Percentiles rank a stretch among this genome's conserved stretches.
Evolutionary conservation across 2,888 invertebrate species (phyloP).

Genomic region (Mesochorus sp.): DNA sequence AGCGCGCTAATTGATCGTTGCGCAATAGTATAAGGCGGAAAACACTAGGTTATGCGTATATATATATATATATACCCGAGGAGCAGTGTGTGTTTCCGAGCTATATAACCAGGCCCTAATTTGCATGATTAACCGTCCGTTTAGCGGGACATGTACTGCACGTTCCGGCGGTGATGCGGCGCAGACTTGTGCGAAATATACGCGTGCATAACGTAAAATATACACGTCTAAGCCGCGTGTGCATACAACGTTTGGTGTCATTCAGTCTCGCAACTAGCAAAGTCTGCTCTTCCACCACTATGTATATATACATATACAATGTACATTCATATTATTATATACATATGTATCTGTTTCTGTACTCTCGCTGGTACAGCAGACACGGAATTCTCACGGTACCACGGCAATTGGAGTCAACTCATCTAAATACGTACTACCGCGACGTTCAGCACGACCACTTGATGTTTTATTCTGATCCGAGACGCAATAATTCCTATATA

Average conservation of each 20-base stretch:
- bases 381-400: slow-evolving; percentile 80
- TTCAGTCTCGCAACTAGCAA: slow-evolving; percentile 19
- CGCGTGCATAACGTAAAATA: slow-evolving; percentile 31
- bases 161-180: slow-evolving; percentile 33
- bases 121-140: slow-evolving; percentile 64
- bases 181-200: slow-evolving; percentile 4
- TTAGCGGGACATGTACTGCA: slow-evolving; percentile 49
- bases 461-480: slow-evolving; percentile 40
- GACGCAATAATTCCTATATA: slow-evolving; percentile 4
- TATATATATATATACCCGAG: too few relatives aligned
- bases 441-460: slow-evolving; percentile 47
- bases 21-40: slow-evolving; percentile 32
- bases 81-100: slow-evolving; percentile 9
- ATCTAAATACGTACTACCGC: slow-evolving; percentile 77
- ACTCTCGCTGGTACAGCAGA: slow-evolving; percentile 64
- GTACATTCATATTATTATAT: too few relatives aligned
- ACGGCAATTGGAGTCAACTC: slow-evolving; percentile 81
- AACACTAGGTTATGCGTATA: slow-evolving; percentile 32
- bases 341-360: slow-evolving; percentile 51
- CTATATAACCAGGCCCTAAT: slow-evolving; percentile 43
- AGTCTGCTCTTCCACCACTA: neutral
- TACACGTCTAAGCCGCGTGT: slow-evolving; percentile 1
- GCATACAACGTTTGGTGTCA: slow-evolving; percentile 14
- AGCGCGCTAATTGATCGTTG: slow-evolving; percentile 26
- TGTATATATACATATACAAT: neutral